phyloP scores from a whole-genome alignment of 1,140 invertebrate genomes.

The Gerris buenoi region DNA sequence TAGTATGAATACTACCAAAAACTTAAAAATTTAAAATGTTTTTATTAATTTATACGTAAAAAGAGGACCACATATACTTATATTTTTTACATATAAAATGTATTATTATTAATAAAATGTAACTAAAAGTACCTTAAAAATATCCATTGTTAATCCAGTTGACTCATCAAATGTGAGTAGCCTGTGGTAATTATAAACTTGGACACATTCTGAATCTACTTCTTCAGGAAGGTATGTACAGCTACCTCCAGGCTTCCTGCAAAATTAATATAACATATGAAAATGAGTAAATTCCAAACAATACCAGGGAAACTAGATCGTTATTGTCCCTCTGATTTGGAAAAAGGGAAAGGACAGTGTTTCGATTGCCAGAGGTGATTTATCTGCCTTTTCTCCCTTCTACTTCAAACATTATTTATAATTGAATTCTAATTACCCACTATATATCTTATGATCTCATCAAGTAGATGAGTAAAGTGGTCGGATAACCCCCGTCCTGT shows the following conservation, averaged over 20 bases:
- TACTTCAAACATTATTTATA: no score
- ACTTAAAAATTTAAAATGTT: not conserved
- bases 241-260: constrained; percentile 52
- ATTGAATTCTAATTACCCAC: no score
- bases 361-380: no score
- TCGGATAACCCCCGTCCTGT: no score
- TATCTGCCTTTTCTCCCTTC: no score
- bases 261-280: constrained; percentile 20
- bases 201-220: constrained; percentile 63
- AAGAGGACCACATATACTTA: not conserved
- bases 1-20: not conserved
- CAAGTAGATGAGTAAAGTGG: no score
- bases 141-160: constrained; percentile 67
- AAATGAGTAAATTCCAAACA: not conserved
- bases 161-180: constrained; percentile 68
- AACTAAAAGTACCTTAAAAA: constrained; percentile 56
- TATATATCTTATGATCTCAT: no score
- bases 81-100: not conserved
- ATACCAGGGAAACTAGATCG: no score
- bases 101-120: no score
- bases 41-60: not conserved
- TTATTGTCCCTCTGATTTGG: not conserved
- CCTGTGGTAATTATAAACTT: constrained; percentile 77
- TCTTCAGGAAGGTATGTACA: constrained; percentile 67
- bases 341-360: no score